phyloP scores from a whole-genome alignment of 2,113 vertebrate species.

The Psammodynastes pulverulentus region DNA sequence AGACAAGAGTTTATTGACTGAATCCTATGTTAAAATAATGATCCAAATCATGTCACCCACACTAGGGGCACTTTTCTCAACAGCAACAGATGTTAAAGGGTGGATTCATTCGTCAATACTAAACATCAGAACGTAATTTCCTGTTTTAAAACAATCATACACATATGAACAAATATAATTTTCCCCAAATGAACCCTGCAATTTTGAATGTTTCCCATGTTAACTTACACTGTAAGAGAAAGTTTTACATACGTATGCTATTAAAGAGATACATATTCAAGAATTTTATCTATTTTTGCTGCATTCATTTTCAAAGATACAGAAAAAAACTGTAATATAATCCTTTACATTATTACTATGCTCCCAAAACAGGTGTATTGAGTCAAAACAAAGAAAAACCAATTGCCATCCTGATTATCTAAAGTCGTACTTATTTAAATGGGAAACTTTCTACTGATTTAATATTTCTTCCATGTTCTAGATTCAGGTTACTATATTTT shows the following conservation, averaged over 20 bases:
- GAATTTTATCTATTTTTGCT: neutral
- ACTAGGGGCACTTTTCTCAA: neutral
- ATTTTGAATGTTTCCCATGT: neutral
- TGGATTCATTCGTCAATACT: neutral
- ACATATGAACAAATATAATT: neutral
- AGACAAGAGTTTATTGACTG: neutral
- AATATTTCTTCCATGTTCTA: neutral
- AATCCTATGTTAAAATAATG: neutral
- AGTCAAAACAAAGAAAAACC: neutral
- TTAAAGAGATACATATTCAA: neutral
- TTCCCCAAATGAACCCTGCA: too few species aligned
- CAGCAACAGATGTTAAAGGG: neutral
- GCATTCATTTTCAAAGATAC: neutral
- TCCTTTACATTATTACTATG: neutral
- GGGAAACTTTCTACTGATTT: neutral
- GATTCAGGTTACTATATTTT: neutral
- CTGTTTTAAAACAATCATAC: neutral
- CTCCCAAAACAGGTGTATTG: neutral
- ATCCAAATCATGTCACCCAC: neutral
- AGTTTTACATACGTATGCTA: neutral
- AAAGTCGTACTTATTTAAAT: neutral
- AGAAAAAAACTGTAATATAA: neutral
- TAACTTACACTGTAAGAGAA: neutral
- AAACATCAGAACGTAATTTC: neutral
- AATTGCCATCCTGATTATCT: neutral